Evolutionary conservation across 2,113 vertebrate genomes (phyloP), one percentile per base, ranked within the genome.

Genomic region (Xenus cinereus): DNA sequence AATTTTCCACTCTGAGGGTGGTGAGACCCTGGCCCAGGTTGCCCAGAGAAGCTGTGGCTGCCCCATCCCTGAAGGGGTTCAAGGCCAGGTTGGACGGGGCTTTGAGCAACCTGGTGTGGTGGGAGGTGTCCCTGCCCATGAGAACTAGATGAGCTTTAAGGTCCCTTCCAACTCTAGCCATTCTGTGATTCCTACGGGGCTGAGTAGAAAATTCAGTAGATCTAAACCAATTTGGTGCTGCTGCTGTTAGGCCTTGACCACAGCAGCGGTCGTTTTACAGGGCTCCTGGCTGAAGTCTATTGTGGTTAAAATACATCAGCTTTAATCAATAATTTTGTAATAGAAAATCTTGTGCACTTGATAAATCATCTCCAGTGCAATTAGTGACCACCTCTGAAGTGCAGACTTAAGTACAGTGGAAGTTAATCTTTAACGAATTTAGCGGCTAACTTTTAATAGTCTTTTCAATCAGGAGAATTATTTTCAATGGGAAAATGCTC

Each of bases 251-350:
- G 80, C 60, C 76, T 94, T 95, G 97, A 94, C 97, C 95, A 35
- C 89, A 51, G 93, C 32, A 5, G 82, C 69, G 14, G 22, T 91
- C 53, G 43, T 92, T 97, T 95, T 88, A 66, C 95, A 84, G 80
- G 93, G 83, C 89, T 50, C 93, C 84, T 26, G 46, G 87, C 91
- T 96, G 88, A 92, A 83, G 79, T 94, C 95, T 95, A 7, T 74
- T 88, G 97, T 97, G 96, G 97, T 97, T 98, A 97, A 97, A 98
- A 97, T 93, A 93, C 93, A 97, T 98, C 97, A 95, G 88, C 90
- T 92, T 96, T 95, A 96, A 98, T 98, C 98, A 97, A 98, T 98
- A 98, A 96, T 97, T 98, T 97, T 97, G 89, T 97, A 98, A 98
- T 98, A 96, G 98, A 95, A 97, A 97, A 95, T 94, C 95, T 95